Percentiles rank a stretch among this genome's conserved stretches.
Evolutionary conservation across 1,140 invertebrate species (phyloP).

Genomic region (Zaprionus ornatus): DNA sequence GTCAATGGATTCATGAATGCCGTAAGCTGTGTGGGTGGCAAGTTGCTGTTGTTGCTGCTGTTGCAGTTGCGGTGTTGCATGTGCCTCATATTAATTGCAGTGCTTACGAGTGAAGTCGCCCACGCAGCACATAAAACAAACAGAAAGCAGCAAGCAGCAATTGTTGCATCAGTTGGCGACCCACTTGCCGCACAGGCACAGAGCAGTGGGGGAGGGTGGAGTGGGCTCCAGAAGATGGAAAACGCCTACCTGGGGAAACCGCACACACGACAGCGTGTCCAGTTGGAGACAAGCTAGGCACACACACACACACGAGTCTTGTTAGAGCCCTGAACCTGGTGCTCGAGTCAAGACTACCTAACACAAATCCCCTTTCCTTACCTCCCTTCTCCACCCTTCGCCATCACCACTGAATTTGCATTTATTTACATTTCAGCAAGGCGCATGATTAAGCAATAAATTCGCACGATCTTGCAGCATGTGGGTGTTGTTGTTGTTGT

Average conservation of each 20-base stretch:
- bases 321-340: conserved; percentile 39
- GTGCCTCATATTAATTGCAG: conserved; percentile 71
- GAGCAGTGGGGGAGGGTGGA: not conserved
- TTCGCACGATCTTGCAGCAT: conserved; percentile 57
- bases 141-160: conserved; percentile 48
- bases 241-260: conserved; percentile 51
- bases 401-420: conserved; percentile 34
- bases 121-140: conserved; percentile 66
- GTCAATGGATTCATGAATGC: conserved; percentile 16
- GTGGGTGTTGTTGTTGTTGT: conserved; percentile 37
- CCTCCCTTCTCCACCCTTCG: not conserved
- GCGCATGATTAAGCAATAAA: conserved; percentile 77
- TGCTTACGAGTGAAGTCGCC: conserved; percentile 59
- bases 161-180: conserved; percentile 57
- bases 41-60: conserved; percentile 27
- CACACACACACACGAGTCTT: conserved; percentile 21
- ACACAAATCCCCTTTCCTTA: not conserved
- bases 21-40: conserved; percentile 30
- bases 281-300: not conserved
- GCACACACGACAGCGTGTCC: not conserved
- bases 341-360: not conserved
- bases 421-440: conserved; percentile 67
- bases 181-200: conserved; percentile 25
- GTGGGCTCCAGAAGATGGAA: not conserved
- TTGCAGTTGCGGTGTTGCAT: conserved; percentile 45